Conservation (phyloP, 2,113 vertebrate genomes). For the Monopterus albus region DNA sequence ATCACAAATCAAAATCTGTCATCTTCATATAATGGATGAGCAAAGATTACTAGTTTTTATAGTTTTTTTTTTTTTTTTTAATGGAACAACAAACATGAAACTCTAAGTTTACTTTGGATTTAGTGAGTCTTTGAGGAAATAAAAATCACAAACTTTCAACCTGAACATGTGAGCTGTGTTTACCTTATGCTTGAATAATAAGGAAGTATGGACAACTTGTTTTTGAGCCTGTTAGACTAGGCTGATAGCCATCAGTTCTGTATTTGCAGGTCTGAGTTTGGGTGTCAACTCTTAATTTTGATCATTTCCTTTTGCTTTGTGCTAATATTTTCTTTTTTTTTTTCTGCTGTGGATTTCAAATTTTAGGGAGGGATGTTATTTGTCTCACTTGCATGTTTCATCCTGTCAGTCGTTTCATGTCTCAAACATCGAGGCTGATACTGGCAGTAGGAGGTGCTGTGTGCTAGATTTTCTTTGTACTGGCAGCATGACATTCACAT, state of each 20-base stretch:
- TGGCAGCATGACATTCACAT: neutral
- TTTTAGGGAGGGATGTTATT: conserved; percentile 1
- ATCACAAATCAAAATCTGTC: too few species aligned
- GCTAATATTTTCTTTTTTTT: too few species aligned
- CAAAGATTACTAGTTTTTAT: too few species aligned
- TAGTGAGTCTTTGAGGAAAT: too few species aligned
- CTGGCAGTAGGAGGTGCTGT: conserved; percentile 58
- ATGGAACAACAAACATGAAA: too few species aligned
- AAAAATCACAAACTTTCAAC: too few species aligned
- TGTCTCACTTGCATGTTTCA: conserved; percentile 52
- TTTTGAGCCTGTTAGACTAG: neutral
- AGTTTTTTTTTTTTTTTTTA: too few species aligned
- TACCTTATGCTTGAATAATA: neutral
- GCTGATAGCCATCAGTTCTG: neutral
- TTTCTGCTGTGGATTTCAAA: neutral
- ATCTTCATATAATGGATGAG: too few species aligned
- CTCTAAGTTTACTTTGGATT: too few species aligned
- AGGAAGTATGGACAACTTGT: neutral
- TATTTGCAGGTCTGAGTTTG: neutral
- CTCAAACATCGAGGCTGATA: conserved; percentile 12
- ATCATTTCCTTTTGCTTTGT: neutral
- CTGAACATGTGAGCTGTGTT: neutral
- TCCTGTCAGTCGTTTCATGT: conserved; percentile 47
- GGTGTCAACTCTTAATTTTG: neutral
- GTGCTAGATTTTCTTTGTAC: neutral